Evolutionary conservation across 1,140 invertebrate genomes (phyloP).

Genomic region (Dendrolimus punctatus): DNA sequence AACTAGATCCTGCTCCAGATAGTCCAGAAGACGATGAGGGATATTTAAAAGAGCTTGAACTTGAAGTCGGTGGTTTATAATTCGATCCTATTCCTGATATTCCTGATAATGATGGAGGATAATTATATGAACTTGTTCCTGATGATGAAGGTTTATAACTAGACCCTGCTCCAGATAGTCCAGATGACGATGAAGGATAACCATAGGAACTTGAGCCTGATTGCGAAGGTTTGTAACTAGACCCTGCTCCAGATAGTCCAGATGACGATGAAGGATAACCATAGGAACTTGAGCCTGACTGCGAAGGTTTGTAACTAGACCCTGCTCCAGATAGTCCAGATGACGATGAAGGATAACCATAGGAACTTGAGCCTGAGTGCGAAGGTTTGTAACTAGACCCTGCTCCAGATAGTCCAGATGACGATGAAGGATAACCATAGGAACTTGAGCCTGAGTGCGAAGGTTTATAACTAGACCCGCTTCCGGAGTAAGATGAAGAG

Average conservation of each 20-base stretch:
- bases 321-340: constrained; percentile 8
- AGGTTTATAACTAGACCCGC: too few relatives aligned
- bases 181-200: constrained; percentile 8
- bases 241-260: constrained; percentile 7
- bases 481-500: constrained; percentile 9
- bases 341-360: constrained; percentile 8
- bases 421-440: constrained; percentile 23
- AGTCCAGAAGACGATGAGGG: constrained; percentile 3
- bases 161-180: constrained; percentile 2
- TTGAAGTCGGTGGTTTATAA: constrained; percentile 14
- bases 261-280: constrained; percentile 7
- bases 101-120: constrained; percentile 7
- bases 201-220: background rate
- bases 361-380: too few relatives aligned
- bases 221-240: background rate
- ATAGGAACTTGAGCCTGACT: constrained; percentile 1
- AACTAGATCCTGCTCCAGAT: constrained; percentile 1
- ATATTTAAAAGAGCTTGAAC: constrained; percentile 11
- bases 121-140: constrained; percentile 5
- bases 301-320: background rate
- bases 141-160: too few relatives aligned
- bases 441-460: constrained; percentile 14
- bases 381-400: constrained; percentile 1
- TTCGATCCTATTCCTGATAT: constrained; percentile 6
- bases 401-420: constrained; percentile 24